phyloP scores from a whole-genome alignment of 1,140 invertebrate species.

The Patella vulgata region DNA sequence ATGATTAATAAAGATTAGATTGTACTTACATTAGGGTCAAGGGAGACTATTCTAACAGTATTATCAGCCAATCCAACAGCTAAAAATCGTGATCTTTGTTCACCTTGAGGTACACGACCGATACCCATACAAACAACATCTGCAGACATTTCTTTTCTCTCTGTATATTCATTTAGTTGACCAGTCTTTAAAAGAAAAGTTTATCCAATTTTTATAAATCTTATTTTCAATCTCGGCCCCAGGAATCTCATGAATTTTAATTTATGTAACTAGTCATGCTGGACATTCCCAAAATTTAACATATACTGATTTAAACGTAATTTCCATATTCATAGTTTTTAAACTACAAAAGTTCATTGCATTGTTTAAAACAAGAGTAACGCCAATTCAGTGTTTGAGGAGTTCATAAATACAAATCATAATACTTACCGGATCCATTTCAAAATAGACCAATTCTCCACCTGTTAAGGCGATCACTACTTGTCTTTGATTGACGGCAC shows the following conservation, averaged over 20 bases:
- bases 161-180: conserved; percentile 97
- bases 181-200: conserved; percentile 78
- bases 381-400: no score
- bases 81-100: conserved; percentile 95
- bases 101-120: conserved; percentile 92
- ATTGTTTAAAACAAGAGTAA: no score
- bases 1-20: no score
- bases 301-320: no score
- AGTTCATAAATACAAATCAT: no score
- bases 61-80: conserved; percentile 97
- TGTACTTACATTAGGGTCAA: conserved; percentile 87
- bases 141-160: conserved; percentile 94
- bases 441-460: conserved; percentile 98
- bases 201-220: no score
- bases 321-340: no score
- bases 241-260: no score
- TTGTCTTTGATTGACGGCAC: conserved; percentile 98
- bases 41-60: conserved; percentile 96
- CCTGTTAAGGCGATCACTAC: conserved; percentile 95
- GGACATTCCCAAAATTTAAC: not conserved
- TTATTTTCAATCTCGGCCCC: no score
- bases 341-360: no score
- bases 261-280: not conserved
- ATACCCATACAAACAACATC: conserved; percentile 99
- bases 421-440: conserved; percentile 97